Conservation (phyloP, 2,113 vertebrate genomes). For the Lasiurus borealis region DNA sequence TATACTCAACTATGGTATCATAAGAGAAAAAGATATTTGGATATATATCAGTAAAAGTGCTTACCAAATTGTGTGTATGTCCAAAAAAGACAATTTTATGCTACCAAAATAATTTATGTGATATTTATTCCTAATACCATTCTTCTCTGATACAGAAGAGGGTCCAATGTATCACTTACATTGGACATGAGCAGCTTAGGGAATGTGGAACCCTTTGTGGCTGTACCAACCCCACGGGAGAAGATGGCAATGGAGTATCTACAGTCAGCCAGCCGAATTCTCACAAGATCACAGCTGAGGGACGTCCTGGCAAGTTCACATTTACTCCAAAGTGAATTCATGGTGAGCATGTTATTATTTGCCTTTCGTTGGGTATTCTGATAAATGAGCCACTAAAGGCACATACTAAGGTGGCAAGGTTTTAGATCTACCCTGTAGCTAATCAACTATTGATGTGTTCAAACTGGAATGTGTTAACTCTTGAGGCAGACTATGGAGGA, state of each 20-base stretch:
- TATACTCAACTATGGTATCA: neutral
- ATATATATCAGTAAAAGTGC: slow-evolving; percentile 27
- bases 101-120: neutral
- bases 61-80: neutral
- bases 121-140: slow-evolving; percentile 23
- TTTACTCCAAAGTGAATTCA: slow-evolving; percentile 95
- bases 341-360: slow-evolving; percentile 86
- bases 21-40: neutral
- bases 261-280: slow-evolving; percentile 90
- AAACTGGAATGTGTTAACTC: neutral
- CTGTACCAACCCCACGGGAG: slow-evolving; percentile 92
- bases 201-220: slow-evolving; percentile 91
- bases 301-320: slow-evolving; percentile 90
- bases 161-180: slow-evolving; percentile 97
- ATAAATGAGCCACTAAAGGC: neutral
- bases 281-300: slow-evolving; percentile 92
- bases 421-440: neutral
- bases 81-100: neutral
- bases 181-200: slow-evolving; percentile 96
- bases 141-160: slow-evolving; percentile 88
- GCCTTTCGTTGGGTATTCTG: neutral
- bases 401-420: neutral
- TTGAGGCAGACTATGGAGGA: neutral
- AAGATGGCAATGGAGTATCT: slow-evolving; percentile 94
- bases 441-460: neutral